phyloP scores from a whole-genome alignment of 2,113 vertebrate genomes.

The Silurus asotus region DNA sequence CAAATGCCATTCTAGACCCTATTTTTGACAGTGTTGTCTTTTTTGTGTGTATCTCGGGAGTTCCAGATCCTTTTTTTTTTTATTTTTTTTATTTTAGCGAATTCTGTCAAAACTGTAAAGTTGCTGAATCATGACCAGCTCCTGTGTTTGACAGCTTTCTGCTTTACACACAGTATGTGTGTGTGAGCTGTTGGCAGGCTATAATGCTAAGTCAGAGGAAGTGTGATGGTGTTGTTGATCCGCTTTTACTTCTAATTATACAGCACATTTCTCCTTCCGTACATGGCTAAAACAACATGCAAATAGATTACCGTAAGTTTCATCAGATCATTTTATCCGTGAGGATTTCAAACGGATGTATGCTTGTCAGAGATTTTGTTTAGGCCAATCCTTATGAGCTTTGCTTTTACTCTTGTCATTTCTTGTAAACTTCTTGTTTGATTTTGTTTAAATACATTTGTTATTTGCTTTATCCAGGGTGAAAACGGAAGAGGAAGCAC shows the following conservation, averaged over 20 bases:
- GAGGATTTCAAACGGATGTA: not conserved
- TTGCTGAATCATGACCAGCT: slow-evolving; percentile 46
- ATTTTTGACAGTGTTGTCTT: not conserved
- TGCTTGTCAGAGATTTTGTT: not conserved
- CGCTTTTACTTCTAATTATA: not conserved
- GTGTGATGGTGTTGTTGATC: not conserved
- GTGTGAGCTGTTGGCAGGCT: not conserved
- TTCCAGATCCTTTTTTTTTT: slow-evolving; percentile 6
- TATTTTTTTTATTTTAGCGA: not conserved
- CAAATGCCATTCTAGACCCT: not conserved
- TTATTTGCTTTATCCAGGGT: not conserved
- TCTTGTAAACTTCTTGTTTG: not conserved
- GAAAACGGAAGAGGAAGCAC: not conserved
- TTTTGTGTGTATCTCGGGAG: slow-evolving; percentile 15
- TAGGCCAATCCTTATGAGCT: not conserved
- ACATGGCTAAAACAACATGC: not conserved
- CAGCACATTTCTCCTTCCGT: not conserved
- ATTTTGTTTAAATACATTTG: not conserved
- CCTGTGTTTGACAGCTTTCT: slow-evolving; percentile 12
- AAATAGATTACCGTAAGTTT: too few relatives aligned
- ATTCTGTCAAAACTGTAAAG: not conserved
- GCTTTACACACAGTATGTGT: not conserved
- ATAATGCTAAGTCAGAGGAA: slow-evolving; percentile 41
- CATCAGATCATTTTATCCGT: not conserved
- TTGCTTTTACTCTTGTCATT: not conserved